These are phyloP conservation scores for Chesias legatella DNA, from an alignment of 2,888 invertebrate species.

Conservation along the genomic window DNA sequence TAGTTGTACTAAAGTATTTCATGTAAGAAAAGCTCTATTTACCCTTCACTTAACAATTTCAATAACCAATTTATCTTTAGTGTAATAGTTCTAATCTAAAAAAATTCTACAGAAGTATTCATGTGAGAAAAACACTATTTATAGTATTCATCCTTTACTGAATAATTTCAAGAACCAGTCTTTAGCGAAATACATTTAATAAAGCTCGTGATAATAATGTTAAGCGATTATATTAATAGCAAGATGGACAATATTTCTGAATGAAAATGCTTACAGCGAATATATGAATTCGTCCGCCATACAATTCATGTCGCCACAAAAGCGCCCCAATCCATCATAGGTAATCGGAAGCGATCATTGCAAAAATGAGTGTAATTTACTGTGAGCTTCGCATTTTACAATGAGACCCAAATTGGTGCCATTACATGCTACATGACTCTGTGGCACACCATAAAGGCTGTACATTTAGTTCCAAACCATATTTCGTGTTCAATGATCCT, in stretches of 20 bases:
- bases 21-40: too few relatives aligned
- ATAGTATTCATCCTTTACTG: too few relatives aligned
- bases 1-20: too few relatives aligned
- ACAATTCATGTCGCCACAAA: slow-evolving; percentile 48
- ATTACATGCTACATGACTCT: slow-evolving; percentile 64
- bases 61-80: too few relatives aligned
- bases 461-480: slow-evolving; percentile 43
- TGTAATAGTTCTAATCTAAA: too few relatives aligned
- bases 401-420: slow-evolving; percentile 63
- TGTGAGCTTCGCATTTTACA: slow-evolving; percentile 62
- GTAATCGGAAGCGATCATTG: slow-evolving; percentile 75
- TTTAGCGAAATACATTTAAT: too few relatives aligned
- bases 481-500: slow-evolving; percentile 36
- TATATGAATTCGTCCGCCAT: slow-evolving; percentile 37
- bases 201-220: too few relatives aligned
- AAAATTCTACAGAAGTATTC: too few relatives aligned
- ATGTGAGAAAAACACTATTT: too few relatives aligned
- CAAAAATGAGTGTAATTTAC: slow-evolving; percentile 72
- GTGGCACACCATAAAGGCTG: slow-evolving; percentile 55
- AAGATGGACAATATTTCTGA: slow-evolving; percentile 26
- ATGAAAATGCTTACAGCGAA: slow-evolving; percentile 28
- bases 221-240: too few relatives aligned
- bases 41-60: too few relatives aligned
- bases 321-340: slow-evolving; percentile 59
- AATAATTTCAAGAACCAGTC: too few relatives aligned